phyloP scores from a whole-genome alignment of 1,140 invertebrate genomes.

The Bombus consobrinus region DNA sequence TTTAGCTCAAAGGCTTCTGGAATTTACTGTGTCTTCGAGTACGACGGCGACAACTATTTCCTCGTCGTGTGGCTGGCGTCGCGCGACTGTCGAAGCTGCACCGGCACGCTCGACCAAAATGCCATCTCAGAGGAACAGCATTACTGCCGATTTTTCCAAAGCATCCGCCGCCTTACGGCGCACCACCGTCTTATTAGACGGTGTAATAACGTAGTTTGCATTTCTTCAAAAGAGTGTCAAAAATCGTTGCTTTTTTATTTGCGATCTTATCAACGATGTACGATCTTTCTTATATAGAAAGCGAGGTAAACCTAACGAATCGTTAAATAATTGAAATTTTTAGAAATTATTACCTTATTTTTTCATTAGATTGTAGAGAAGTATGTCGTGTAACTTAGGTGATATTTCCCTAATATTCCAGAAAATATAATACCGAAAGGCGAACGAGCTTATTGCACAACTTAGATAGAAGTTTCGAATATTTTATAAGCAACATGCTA shows the following conservation, averaged over 20 bases:
- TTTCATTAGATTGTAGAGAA: no score
- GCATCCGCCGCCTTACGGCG: not conserved
- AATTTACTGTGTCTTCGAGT: constrained; percentile 49
- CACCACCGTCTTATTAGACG: not conserved
- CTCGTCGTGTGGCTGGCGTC: constrained; percentile 32
- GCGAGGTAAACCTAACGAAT: no score
- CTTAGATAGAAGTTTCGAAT: no score
- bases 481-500: not conserved
- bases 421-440: no score
- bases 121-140: constrained; percentile 22
- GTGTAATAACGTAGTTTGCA: not conserved
- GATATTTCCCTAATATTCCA: no score
- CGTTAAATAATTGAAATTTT: no score
- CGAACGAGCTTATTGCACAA: no score
- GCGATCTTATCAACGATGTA: not conserved
- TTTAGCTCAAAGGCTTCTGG: constrained; percentile 53
- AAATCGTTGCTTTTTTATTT: not conserved
- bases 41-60: constrained; percentile 56
- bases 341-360: no score
- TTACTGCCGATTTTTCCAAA: constrained; percentile 23
- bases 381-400: no score
- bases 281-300: not conserved
- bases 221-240: not conserved
- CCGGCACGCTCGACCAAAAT: constrained; percentile 19
- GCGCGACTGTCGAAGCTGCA: constrained; percentile 6